Base-by-base conservation (phyloP, 2,113 vertebrate species). In the Gymnarchus niloticus region DNA sequence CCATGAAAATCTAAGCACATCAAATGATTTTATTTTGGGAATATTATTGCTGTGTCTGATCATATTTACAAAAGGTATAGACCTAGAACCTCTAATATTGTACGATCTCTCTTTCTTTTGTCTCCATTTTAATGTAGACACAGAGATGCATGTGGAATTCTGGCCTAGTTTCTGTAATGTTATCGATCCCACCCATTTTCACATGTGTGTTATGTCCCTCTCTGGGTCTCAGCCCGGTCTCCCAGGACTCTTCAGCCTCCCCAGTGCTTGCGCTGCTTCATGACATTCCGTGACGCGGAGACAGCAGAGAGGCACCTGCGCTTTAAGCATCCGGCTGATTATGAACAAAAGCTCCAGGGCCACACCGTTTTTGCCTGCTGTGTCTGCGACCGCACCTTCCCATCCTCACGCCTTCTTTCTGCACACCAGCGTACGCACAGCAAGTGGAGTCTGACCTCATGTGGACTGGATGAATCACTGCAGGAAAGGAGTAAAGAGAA, bases 281-380 rank as follows among this genome's bases (percentile, higher is more conserved):
- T 88, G 87, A 88, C 87, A 12, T 88, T 86, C 82, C 84, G 82
- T 1, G 87, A 88, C 56, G 65, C 14, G 17, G 85, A 88, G 87
- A 88, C 87, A 17, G 85, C 81, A 25, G 85, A 88, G 76, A 80
- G 85, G 48, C 87, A 88, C 83, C 28, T 86, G 57, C 81, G 87
- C 44, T 88, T 88, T 81, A 88, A 88, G 56, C 87, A 88, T 46
- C 87, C 87, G 5, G 81, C 44, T 6, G 82, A 86, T 48, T 88
- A 88, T 19, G 87, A 86, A 73, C 46, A 41, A 6, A 85, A 78
- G 37, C 85, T 88, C 46, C 69, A 49, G 5, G 87, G 87, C 12
- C 37, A 56, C 87, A 88, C 87, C 6, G 81, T 88, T 2, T 88
- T 88, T 44, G 87, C 87, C 85, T 88, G 87, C 85, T 81, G 80